A percentile compares a stretch with the other conserved stretches of the same genome.
Evolutionary conservation across 2,888 invertebrate species (phyloP).

Genomic region (Ophioninae sp.): DNA sequence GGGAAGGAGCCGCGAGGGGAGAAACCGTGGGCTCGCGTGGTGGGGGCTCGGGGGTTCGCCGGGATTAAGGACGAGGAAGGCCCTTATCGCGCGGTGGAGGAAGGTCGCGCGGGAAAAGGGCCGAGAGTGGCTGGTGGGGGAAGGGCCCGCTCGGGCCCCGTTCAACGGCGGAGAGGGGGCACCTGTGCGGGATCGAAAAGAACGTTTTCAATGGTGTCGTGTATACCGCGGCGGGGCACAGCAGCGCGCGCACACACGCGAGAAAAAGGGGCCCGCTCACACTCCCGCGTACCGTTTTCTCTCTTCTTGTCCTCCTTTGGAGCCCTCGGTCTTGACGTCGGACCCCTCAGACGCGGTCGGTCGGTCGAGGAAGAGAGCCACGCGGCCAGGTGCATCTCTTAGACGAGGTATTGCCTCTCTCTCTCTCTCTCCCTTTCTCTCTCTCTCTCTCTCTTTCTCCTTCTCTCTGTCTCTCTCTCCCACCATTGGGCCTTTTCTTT

Average conservation of each 20-base stretch:
- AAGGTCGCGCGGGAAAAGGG: constrained; percentile 46
- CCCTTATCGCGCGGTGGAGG: constrained; percentile 60
- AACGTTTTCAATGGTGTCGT: constrained; percentile 78
- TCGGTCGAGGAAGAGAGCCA: constrained; percentile 77
- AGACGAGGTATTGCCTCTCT: background rate
- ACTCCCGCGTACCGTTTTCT: constrained; percentile 78
- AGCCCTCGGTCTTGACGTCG: constrained; percentile 71
- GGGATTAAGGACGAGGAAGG: constrained; percentile 55
- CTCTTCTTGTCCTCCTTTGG: constrained; percentile 75
- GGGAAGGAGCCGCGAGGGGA: constrained; percentile 59
- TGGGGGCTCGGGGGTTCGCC: background rate
- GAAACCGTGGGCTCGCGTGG: constrained; percentile 44
- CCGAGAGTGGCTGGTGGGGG: constrained; percentile 21
- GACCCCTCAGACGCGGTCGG: constrained; percentile 78
- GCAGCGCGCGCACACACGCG: constrained; percentile 26
- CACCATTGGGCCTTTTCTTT: background rate
- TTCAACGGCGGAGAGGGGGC: constrained; percentile 61
- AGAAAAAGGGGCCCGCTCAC: constrained; percentile 35
- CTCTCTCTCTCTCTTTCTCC: background rate
- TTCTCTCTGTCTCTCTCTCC: background rate
- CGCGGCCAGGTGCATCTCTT: constrained; percentile 76
- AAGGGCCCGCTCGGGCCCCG: constrained; percentile 40
- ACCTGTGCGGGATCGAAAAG: constrained; percentile 71
- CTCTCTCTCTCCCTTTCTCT: constrained; percentile 13
- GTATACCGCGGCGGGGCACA: constrained; percentile 74